Percentiles rank a stretch among this genome's conserved stretches.
Evolutionary conservation across 1,140 invertebrate species (phyloP).

Genomic region (Metaphire vulgaris): DNA sequence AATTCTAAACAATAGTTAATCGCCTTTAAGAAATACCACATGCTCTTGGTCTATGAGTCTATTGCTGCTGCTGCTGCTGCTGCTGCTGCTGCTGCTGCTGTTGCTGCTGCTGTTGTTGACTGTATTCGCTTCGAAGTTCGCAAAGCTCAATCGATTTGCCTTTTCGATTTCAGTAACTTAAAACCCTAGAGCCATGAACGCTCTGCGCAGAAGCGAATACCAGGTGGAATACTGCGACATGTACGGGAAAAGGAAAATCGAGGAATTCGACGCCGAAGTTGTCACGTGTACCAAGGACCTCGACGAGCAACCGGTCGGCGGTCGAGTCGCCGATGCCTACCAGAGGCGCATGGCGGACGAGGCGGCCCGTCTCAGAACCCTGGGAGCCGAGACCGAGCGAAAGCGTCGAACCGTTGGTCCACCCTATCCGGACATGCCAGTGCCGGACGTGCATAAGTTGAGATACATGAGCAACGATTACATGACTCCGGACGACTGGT

Average conservation of each 20-base stretch:
- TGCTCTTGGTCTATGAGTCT: no score
- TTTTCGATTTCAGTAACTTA: no score
- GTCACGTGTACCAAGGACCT: conserved; percentile 14
- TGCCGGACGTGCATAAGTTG: conserved; percentile 27
- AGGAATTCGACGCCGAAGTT: not conserved
- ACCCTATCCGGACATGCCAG: conserved; percentile 17
- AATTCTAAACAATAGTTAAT: no score
- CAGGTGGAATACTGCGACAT: conserved; percentile 7
- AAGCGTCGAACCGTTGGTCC: conserved; percentile 13
- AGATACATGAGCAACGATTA: conserved; percentile 29
- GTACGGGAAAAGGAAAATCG: not conserved
- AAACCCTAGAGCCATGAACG: no score
- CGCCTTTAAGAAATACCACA: no score
- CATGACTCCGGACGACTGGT: conserved; percentile 29
- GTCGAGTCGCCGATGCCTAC: no score
- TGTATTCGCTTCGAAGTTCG: no score
- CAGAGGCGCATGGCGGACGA: not conserved
- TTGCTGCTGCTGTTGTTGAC: no score
- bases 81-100: no score
- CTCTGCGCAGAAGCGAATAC: no score
- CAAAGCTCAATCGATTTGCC: no score
- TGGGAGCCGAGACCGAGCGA: not conserved
- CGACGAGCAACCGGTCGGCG: conserved; percentile 27
- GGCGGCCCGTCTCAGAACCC: not conserved
- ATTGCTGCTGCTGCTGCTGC: no score